These are phyloP conservation scores for Hydrolagus affinis DNA, from an alignment of 2,113 vertebrate genomes.

Conservation along the genomic window DNA sequence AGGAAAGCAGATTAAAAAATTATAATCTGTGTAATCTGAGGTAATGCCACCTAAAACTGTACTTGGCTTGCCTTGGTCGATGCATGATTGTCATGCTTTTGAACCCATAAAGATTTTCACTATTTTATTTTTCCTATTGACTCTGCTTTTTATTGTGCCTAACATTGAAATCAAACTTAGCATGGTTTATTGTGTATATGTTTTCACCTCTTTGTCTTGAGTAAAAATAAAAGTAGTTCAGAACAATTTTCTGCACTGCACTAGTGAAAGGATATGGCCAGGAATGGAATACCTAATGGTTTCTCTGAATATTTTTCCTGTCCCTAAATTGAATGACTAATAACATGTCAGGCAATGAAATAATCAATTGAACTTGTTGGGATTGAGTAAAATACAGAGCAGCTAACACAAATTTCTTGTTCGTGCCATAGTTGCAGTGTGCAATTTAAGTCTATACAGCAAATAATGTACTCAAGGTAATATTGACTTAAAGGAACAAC, in stretches of 20 bases:
- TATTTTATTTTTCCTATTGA: background rate
- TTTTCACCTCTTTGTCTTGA: too few relatives aligned
- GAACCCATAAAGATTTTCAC: background rate
- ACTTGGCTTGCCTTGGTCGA: background rate
- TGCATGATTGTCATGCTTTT: background rate
- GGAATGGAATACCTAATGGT: background rate
- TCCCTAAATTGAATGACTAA: conserved; percentile 4
- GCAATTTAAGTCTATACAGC: background rate
- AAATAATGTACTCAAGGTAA: background rate
- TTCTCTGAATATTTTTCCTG: background rate
- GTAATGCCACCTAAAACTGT: background rate
- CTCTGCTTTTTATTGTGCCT: background rate
- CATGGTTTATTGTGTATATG: background rate
- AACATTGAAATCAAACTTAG: background rate
- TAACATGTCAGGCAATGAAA: background rate
- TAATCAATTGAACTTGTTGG: background rate
- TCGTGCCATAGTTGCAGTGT: background rate
- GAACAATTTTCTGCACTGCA: background rate
- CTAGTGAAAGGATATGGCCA: background rate
- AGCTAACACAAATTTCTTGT: background rate
- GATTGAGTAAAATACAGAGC: background rate
- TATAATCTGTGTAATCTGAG: background rate
- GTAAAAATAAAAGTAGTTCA: background rate
- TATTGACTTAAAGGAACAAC: background rate
- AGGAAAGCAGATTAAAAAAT: background rate